phyloP scores from a whole-genome alignment of 1,140 invertebrate species.

The Stegodyphus mimosarum region DNA sequence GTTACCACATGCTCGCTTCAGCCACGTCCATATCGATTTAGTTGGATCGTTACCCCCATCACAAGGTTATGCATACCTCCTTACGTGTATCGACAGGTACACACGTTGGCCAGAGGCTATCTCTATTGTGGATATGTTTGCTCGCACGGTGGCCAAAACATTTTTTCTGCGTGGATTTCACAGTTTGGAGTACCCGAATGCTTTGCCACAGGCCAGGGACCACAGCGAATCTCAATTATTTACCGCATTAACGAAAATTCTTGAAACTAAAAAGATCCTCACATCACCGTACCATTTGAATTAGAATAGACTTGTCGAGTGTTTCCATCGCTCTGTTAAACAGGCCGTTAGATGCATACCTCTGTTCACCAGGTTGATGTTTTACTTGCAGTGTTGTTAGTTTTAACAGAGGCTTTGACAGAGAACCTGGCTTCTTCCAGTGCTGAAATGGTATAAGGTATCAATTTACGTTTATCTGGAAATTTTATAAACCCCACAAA shows the following conservation, averaged over 20 bases:
- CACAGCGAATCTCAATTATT: conserved; percentile 61
- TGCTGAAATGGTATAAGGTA: too few species aligned
- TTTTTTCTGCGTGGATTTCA: conserved; percentile 66
- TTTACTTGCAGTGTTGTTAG: too few species aligned
- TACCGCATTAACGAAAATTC: background rate
- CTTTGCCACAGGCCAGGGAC: conserved; percentile 68
- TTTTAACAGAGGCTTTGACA: too few species aligned
- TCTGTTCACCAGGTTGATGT: too few species aligned
- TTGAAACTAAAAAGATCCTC: background rate
- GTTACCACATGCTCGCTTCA: conserved; percentile 63
- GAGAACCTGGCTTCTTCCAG: too few species aligned
- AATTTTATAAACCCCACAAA: too few species aligned
- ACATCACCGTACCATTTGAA: background rate
- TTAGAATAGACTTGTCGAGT: background rate
- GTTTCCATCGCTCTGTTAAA: background rate
- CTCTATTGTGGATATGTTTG: conserved; percentile 66
- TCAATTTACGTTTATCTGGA: too few species aligned
- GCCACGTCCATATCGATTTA: conserved; percentile 71
- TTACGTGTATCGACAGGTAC: too few species aligned
- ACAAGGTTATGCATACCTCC: conserved; percentile 67
- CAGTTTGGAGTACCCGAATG: conserved; percentile 64
- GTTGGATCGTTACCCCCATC: conserved; percentile 68
- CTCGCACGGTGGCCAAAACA: conserved; percentile 66
- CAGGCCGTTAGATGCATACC: background rate
- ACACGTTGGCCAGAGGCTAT: conserved; percentile 69